Base-by-base conservation (phyloP, 2,113 vertebrate species). In the Urocynchramus pylzowi region DNA sequence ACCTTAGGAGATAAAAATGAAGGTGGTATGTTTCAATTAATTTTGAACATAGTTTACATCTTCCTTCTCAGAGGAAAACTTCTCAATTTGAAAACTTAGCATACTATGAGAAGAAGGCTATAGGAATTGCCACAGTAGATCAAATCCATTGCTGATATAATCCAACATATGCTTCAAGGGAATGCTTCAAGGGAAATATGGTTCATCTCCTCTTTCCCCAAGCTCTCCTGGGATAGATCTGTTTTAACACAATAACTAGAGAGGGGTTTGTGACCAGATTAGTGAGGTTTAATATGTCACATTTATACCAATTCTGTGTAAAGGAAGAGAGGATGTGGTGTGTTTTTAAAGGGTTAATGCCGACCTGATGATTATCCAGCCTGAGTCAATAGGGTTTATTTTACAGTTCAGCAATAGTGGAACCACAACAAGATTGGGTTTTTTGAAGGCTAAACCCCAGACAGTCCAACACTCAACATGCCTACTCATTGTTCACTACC, bases 401-500 rank as follows among this genome's bases (percentile, higher is more conserved):
- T 86, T 77, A 35, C 49, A 24, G 41, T 65, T 90, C 28, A 82
- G 17, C 6, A 42, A 33, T 12, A 69, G 22, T 7, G 63, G 33
- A 88, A 73, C 52, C 44, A 31, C 24, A 84, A 3, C 16, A 59
- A 74, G 21, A 63, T 2, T 0, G 0, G 9, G 5, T 4, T 8
- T 71, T 84, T 35, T 70, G 16, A 92, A 70, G 35, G 27, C 41
- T 76, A 82, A 20, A 35, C 3, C 10, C 7, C 26, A 50, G 41
- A 33, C 9, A 60, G 30, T 18, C 44, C 15, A 17, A 76, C 9
- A 65, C 7, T 77, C 39, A 89, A 27, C 15, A 11, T 67, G 4
- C 3, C 15, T 70, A n/a, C 37, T 90, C 11, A 24, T 64, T 93
- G n/a, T 20, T 80, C 37, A 47, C 24, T 77, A 41, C 10, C 10